phyloP scores from a whole-genome alignment of 2,888 invertebrate species.

The Aphidius colemani region DNA sequence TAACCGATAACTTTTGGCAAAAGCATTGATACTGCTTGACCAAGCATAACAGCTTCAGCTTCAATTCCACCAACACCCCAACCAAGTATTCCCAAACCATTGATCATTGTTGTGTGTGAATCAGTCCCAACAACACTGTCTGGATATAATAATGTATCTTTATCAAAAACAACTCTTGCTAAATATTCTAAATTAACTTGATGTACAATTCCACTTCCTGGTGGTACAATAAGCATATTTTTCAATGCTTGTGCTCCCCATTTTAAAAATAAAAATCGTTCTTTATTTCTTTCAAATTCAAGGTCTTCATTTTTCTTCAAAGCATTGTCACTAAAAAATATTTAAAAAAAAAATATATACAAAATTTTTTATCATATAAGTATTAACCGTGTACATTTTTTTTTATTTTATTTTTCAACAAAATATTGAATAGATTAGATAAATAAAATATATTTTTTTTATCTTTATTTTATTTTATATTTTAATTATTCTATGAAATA shows the following conservation, averaged over 20 bases:
- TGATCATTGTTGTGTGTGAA: conserved; percentile 99
- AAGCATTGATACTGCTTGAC: conserved; percentile 96
- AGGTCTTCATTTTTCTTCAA: conserved; percentile 89
- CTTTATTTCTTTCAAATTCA: conserved; percentile 94
- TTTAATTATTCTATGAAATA: background rate
- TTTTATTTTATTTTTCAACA: too few relatives aligned
- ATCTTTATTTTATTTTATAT: too few relatives aligned
- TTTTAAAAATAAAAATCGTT: conserved; percentile 95
- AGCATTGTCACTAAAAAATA: conserved; percentile 75
- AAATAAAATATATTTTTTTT: too few relatives aligned
- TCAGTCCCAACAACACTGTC: conserved; percentile 97
- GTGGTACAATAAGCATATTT: conserved; percentile 97
- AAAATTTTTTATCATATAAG: background rate
- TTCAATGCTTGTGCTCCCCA: conserved; percentile 96
- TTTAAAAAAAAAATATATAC: conserved; percentile 7
- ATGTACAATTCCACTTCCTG: conserved; percentile 97
- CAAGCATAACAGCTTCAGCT: conserved; percentile 98
- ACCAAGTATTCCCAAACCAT: conserved; percentile 93
- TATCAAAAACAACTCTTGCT: conserved; percentile 85
- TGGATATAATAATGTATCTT: conserved; percentile 72
- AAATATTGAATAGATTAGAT: too few relatives aligned
- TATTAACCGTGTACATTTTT: too few relatives aligned
- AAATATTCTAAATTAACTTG: conserved; percentile 97
- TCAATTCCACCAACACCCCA: conserved; percentile 98
- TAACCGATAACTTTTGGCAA: conserved; percentile 96